Conservation (phyloP, 2,888 invertebrate species). For the Philopedon plagiatum region DNA sequence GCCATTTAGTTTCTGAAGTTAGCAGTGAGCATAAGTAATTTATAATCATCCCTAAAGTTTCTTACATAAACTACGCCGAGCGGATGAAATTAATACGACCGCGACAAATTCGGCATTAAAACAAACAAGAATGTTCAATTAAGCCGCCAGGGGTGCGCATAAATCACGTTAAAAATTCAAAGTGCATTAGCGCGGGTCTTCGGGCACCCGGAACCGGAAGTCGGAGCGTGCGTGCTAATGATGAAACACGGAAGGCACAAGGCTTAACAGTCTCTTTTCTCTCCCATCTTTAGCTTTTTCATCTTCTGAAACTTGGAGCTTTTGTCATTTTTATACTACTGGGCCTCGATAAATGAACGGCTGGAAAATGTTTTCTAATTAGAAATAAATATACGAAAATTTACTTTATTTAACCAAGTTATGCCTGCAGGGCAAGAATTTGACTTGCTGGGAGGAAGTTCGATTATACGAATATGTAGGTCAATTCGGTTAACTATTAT, state of each 20-base stretch:
- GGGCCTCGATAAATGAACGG: constrained; percentile 25
- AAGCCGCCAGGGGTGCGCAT: constrained; percentile 60
- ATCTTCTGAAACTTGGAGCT: constrained; percentile 9
- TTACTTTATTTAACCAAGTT: too few species aligned
- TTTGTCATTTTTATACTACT: constrained; percentile 20
- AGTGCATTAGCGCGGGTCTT: constrained; percentile 61
- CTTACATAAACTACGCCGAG: constrained; percentile 47
- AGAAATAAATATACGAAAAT: too few species aligned
- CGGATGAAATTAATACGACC: constrained; percentile 56
- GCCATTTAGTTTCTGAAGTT: background rate
- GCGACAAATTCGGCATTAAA: constrained; percentile 59
- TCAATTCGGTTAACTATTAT: too few species aligned
- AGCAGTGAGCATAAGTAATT: constrained; percentile 33
- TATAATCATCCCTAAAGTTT: constrained; percentile 47
- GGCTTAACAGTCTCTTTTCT: constrained; percentile 24
- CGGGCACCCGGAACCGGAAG: constrained; percentile 66
- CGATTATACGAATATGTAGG: too few species aligned
- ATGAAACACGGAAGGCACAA: constrained; percentile 53
- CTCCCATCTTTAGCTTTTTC: constrained; percentile 15
- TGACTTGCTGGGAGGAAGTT: too few species aligned
- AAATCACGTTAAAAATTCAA: constrained; percentile 66
- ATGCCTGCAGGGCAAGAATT: too few species aligned
- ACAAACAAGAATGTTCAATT: constrained; percentile 66
- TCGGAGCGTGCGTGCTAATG: constrained; percentile 68
- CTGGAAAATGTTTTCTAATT: too few species aligned